A percentile compares a stretch with the other conserved stretches of the same genome.
These are phyloP conservation scores for Zalophus californianus DNA, from an alignment of 2,797 vertebrate genomes.

Conservation along the genomic window DNA sequence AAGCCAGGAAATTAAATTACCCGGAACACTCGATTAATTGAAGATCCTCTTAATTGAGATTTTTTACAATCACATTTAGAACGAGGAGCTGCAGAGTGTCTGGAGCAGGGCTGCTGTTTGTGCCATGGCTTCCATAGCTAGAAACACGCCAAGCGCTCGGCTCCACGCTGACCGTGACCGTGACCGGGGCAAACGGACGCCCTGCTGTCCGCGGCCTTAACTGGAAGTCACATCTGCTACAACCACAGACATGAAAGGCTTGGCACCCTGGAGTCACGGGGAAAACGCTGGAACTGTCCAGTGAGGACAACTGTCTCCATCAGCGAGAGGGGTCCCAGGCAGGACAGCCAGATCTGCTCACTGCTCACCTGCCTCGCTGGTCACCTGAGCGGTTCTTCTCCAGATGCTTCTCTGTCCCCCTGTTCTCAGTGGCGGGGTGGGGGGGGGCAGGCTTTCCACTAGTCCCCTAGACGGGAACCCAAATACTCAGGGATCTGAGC, in stretches of 20 bases:
- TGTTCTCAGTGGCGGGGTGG: background rate
- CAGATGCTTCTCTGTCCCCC: background rate
- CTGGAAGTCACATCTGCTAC: background rate
- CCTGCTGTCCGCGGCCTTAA: rapidly evolving
- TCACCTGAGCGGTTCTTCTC: background rate
- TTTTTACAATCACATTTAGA: constrained; percentile 14
- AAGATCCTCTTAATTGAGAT: constrained; percentile 30
- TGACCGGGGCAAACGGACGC: rapidly evolving
- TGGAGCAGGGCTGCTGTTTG: background rate
- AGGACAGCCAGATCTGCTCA: background rate
- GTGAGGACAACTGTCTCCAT: rapidly evolving
- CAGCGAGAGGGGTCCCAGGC: background rate
- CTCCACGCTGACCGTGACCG: background rate
- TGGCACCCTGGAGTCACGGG: rapidly evolving
- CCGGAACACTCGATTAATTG: background rate
- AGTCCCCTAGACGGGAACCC: background rate
- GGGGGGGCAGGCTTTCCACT: background rate
- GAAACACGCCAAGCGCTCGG: rapidly evolving
- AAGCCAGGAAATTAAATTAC: constrained; percentile 67
- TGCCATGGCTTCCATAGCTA: rapidly evolving
- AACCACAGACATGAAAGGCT: background rate
- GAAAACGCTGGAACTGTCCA: rapidly evolving
- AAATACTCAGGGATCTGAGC: background rate
- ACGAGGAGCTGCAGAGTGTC: background rate
- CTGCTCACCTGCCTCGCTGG: rapidly evolving